Evolutionary conservation across 2,113 vertebrate species (phyloP).

Genomic region (Hyla sarda): DNA sequence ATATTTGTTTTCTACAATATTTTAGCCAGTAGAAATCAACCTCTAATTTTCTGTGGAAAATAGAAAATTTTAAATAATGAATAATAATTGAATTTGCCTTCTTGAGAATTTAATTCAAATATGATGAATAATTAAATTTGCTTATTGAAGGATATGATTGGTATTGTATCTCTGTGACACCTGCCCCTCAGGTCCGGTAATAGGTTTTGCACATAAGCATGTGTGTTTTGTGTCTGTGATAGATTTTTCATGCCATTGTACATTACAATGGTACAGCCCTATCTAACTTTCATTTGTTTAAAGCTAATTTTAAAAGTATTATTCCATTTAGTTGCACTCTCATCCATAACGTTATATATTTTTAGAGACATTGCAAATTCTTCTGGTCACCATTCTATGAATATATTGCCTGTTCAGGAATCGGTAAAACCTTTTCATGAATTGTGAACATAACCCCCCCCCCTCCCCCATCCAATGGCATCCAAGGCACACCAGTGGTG

Average conservation of each 20-base stretch:
- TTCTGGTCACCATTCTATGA: background rate
- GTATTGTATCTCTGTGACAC: background rate
- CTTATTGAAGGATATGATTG: background rate
- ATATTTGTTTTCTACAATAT: background rate
- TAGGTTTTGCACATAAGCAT: background rate
- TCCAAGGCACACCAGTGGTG: too few relatives aligned
- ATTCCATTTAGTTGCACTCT: too few relatives aligned
- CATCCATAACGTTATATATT: background rate
- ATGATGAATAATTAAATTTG: background rate
- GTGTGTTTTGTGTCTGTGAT: background rate
- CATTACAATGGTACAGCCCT: too few relatives aligned
- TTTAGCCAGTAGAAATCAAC: background rate
- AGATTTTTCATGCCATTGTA: too few relatives aligned
- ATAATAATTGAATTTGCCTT: constrained; percentile 25
- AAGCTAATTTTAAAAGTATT: too few relatives aligned
- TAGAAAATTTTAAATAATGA: constrained; percentile 6
- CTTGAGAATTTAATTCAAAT: constrained; percentile 5
- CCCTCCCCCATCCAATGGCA: too few relatives aligned
- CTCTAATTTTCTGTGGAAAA: background rate
- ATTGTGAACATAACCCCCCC: too few relatives aligned
- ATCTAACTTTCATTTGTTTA: too few relatives aligned
- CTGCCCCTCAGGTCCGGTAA: background rate
- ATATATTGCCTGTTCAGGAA: background rate
- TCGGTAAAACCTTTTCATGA: too few relatives aligned
- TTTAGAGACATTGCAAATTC: background rate